Conservation (phyloP, 2,888 invertebrate species). For the Agrotis ipsilon region DNA sequence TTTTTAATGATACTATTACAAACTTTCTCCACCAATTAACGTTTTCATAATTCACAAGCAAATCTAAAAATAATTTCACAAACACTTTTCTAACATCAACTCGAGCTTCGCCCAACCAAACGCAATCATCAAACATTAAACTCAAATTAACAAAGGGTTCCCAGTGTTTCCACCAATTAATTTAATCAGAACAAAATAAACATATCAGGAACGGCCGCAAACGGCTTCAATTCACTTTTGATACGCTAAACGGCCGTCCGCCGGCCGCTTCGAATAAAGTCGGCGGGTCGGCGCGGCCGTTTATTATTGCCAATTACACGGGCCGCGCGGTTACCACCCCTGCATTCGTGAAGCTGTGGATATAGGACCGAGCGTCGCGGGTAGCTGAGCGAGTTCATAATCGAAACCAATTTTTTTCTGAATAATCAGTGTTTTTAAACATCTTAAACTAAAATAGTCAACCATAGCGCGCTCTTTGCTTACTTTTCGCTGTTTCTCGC, state of each 20-base stretch:
- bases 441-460: too few relatives aligned
- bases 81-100: not conserved
- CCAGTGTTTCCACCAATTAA: constrained; percentile 59
- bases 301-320: constrained; percentile 78
- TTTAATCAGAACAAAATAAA: constrained; percentile 65
- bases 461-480: too few relatives aligned
- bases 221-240: constrained; percentile 68
- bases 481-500: too few relatives aligned
- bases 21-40: too few relatives aligned
- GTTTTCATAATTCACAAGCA: not conserved
- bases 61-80: too few relatives aligned
- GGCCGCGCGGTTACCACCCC: constrained; percentile 77
- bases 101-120: not conserved
- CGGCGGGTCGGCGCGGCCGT: constrained; percentile 62
- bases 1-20: too few relatives aligned
- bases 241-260: constrained; percentile 68
- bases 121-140: constrained; percentile 55
- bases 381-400: not conserved
- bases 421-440: too few relatives aligned
- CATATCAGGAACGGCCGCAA: constrained; percentile 60
- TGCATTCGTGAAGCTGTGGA: not conserved
- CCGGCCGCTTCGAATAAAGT: constrained; percentile 65
- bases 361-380: not conserved
- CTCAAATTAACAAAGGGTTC: constrained; percentile 59
- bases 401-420: not conserved